Evolutionary conservation across 2,888 invertebrate genomes (phyloP).

Genomic region (Formica aserva): DNA sequence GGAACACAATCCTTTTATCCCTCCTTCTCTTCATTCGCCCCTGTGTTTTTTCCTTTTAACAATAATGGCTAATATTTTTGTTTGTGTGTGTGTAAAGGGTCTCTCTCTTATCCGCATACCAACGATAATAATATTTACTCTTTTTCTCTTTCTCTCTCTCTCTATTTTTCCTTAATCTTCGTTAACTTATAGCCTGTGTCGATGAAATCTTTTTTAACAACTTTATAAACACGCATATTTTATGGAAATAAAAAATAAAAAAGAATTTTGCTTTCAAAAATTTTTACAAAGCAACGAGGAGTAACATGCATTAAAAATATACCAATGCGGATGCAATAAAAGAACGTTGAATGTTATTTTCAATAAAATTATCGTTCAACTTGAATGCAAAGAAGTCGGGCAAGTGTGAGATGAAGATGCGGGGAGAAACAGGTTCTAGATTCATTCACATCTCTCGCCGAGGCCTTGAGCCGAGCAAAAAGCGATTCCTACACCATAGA

Average conservation of each 20-base stretch:
- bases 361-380: constrained; percentile 68
- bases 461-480: constrained; percentile 81
- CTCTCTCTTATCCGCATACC: not conserved
- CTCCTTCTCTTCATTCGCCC: constrained; percentile 10
- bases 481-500: constrained; percentile 75
- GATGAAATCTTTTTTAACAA: not conserved
- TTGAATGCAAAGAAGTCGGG: constrained; percentile 68
- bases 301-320: too few species aligned
- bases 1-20: constrained; percentile 38
- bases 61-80: not conserved
- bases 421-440: constrained; percentile 83
- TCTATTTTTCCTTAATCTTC: not conserved
- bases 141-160: not conserved
- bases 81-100: not conserved
- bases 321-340: not conserved
- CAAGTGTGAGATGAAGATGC: constrained; percentile 75
- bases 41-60: not conserved
- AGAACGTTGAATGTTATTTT: constrained; percentile 52
- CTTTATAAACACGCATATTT: not conserved
- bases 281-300: not conserved
- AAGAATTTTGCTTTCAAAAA: not conserved
- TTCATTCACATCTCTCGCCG: constrained; percentile 83
- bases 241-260: not conserved
- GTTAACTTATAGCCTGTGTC: not conserved
- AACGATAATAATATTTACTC: not conserved